These are phyloP conservation scores for Zonotrichia leucophrys DNA, from an alignment of 2,113 vertebrate species.

Conservation along the genomic window DNA sequence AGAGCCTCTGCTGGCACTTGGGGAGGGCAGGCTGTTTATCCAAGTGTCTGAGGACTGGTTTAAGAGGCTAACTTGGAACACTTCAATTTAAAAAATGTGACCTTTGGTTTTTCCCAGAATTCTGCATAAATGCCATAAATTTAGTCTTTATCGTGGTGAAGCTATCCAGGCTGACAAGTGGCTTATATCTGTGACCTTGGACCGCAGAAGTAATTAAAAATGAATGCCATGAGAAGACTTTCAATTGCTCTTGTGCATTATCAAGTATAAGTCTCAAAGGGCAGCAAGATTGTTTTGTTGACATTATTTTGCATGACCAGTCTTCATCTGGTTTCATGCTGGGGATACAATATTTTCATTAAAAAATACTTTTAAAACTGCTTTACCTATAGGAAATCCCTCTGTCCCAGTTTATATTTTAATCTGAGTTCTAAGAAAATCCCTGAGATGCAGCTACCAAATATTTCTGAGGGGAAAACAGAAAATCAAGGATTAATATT, in stretches of 20 bases:
- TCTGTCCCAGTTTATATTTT: background rate
- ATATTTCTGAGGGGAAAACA: background rate
- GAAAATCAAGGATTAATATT: conserved; percentile 4
- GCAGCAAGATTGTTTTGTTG: background rate
- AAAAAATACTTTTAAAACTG: background rate
- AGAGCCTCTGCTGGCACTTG: background rate
- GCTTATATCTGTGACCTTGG: conserved; percentile 39
- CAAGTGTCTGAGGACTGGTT: background rate
- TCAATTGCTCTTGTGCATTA: conserved; percentile 43
- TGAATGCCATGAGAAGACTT: conserved; percentile 54
- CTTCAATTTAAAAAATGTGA: conserved; percentile 43
- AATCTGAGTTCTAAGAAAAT: conserved; percentile 39
- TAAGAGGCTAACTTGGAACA: background rate
- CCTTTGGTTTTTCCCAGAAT: conserved; percentile 43
- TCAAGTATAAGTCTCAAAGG: conserved; percentile 19
- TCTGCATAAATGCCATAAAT: conserved; percentile 22
- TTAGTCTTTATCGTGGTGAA: conserved; percentile 42
- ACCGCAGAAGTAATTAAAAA: conserved; percentile 59
- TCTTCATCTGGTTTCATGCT: background rate
- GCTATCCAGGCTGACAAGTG: conserved; percentile 51
- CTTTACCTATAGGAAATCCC: conserved; percentile 16
- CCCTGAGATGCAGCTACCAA: background rate
- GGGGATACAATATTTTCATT: background rate
- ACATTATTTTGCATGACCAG: conserved; percentile 3
- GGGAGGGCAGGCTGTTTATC: background rate